Conservation (phyloP, 2,797 vertebrate species). For the Trachops cirrhosus region DNA sequence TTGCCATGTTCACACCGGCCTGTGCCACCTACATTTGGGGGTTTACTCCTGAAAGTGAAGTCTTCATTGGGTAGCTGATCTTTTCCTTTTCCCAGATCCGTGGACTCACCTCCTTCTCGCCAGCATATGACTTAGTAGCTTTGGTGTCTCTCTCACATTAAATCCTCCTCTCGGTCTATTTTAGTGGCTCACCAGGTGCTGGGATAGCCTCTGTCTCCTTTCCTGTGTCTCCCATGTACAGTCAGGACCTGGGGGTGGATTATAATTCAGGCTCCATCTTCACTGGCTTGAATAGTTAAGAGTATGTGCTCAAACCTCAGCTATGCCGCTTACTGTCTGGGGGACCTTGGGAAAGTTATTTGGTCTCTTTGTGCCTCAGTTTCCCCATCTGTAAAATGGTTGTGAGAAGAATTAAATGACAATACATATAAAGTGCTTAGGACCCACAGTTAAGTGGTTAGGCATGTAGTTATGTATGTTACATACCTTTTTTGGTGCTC, state of each 20-base stretch:
- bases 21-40: conserved; percentile 70
- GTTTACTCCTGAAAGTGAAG: conserved; percentile 64
- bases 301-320: neutral
- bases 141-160: neutral
- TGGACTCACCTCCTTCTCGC: neutral
- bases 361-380: neutral
- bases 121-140: neutral
- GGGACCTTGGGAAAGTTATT: neutral
- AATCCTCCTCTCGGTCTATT: conserved; percentile 12
- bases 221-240: neutral
- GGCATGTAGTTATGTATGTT: neutral
- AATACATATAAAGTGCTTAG: neutral
- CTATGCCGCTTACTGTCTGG: neutral
- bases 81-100: neutral
- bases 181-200: neutral
- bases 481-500: too few species aligned
- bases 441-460: neutral
- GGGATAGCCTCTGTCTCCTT: accelerated
- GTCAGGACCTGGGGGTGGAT: neutral
- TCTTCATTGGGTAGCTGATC: conserved; percentile 63
- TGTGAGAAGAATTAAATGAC: neutral
- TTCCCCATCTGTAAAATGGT: neutral
- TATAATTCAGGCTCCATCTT: accelerated
- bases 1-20: conserved; percentile 62
- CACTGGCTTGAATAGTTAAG: neutral